Base-by-base conservation (phyloP, 1,140 invertebrate species). In the Tachypleus tridentatus region DNA sequence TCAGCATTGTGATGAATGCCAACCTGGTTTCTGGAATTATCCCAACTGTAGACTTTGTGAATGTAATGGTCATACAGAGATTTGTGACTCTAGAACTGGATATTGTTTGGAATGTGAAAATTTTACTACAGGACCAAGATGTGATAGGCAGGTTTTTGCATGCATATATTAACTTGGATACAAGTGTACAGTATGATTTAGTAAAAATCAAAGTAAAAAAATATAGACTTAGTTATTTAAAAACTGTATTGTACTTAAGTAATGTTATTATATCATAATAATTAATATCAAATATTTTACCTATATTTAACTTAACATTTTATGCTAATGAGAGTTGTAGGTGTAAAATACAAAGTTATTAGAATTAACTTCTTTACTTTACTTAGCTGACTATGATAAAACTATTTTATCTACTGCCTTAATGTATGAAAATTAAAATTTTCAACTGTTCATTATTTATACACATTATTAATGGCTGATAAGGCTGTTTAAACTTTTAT, bases 51-150 rank as follows among this genome's bases (percentile, higher is more conserved):
- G 88, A 71, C 83, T 85, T 51, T 99, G 97, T 76, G 85, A 94
- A 70, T 99, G 97, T 78, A 94, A 98, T 75, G 96, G 94, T 0
- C 94, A 98, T 77, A 91, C 96, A 0, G 88, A 95, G 66, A 85
- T 81, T 64, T 99, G 97, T 78, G 91, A 98, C 74, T 84, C 93
- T 3, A 81, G 81, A 56, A 93, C 88, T 3, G 97, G 97, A 11
- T 83, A 82, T 29, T 99, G 97, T 79, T 83, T 86, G 56, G 83
- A 86, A 64, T 99, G 97, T 75, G 81, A 83, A 66, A 91, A 97
- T 74, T 86, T 81, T 64, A 95, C 94, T 0, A 85, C 84, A 65
- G 96, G 95, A 9, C 83, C 86, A 29, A 29, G 29, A 29, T 29
- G 29, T 29, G 29, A 29, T 29, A 29, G 29, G 29, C 29, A 29